Evolutionary conservation across 2,113 vertebrate species (phyloP).

Genomic region (Oryzias celebensis): DNA sequence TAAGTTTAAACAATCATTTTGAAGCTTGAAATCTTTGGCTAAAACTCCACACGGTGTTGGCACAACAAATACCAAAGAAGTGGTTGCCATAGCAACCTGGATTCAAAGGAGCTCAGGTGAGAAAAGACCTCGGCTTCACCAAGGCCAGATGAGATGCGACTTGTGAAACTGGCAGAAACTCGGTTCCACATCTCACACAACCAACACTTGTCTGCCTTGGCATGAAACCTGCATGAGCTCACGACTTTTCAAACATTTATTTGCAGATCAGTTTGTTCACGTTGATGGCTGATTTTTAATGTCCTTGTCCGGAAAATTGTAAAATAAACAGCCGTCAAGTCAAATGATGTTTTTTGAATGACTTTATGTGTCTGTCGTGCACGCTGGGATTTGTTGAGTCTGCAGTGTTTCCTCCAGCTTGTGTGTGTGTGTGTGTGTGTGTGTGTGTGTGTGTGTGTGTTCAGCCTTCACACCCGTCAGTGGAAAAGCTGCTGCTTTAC

Average conservation of each 20-base stretch:
- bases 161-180: slow-evolving; percentile 24
- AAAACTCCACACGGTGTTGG: not conserved
- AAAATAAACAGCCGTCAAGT: not conserved
- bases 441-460: slow-evolving; percentile 1
- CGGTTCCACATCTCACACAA: slow-evolving; percentile 39
- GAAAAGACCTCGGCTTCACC: slow-evolving; percentile 9
- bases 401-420: slow-evolving; percentile 27
- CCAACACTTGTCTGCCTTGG: slow-evolving; percentile 25
- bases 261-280: not conserved
- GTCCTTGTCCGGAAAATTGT: not conserved
- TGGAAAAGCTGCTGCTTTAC: not conserved
- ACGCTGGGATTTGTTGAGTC: slow-evolving; percentile 55
- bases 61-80: slow-evolving; percentile 10
- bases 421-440: not conserved
- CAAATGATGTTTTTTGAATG: too few relatives aligned
- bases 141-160: slow-evolving; percentile 15
- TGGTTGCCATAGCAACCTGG: not conserved
- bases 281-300: not conserved
- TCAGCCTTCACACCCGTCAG: not conserved
- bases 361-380: not conserved
- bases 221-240: slow-evolving; percentile 15
- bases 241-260: not conserved
- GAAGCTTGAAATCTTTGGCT: not conserved
- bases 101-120: slow-evolving; percentile 24
- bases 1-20: not conserved